phyloP scores from a whole-genome alignment of 2,113 vertebrate species.

The Noctilio leporinus region DNA sequence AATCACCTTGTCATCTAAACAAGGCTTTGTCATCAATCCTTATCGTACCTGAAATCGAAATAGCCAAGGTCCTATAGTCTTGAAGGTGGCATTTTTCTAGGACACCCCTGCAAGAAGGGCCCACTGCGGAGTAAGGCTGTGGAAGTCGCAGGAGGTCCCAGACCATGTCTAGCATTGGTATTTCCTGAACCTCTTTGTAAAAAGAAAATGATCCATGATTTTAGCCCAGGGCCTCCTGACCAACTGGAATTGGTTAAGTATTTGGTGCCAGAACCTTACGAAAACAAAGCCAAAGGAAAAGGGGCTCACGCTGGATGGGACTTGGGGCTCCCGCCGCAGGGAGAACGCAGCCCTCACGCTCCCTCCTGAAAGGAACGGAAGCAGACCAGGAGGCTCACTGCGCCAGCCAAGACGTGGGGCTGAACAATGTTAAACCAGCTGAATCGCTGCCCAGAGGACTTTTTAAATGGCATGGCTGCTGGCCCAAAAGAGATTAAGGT shows the following conservation, averaged over 20 bases:
- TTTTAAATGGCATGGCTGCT: conserved; percentile 52
- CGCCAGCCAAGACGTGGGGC: not conserved
- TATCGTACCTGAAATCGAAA: not conserved
- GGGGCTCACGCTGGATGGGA: not conserved
- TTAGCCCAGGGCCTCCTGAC: not conserved
- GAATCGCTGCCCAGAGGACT: conserved; percentile 47
- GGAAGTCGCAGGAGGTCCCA: not conserved
- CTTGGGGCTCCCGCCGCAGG: not conserved
- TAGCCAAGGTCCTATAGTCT: not conserved
- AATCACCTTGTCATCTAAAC: not conserved
- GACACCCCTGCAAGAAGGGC: not conserved
- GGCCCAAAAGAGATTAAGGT: conserved; percentile 45
- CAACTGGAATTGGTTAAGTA: conserved; percentile 16
- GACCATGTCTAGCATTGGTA: not conserved
- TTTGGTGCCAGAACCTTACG: not conserved
- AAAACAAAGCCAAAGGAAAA: not conserved
- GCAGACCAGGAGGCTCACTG: not conserved
- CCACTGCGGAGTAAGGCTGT: not conserved
- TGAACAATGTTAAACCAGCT: conserved; percentile 36
- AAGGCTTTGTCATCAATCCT: not conserved
- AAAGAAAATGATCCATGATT: not conserved
- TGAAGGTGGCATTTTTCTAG: not conserved
- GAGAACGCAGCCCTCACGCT: not conserved
- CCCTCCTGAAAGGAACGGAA: not conserved
- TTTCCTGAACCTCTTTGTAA: not conserved